Evolutionary conservation across 2,888 invertebrate species (phyloP).

Genomic region (Ectemnius cavifrons): DNA sequence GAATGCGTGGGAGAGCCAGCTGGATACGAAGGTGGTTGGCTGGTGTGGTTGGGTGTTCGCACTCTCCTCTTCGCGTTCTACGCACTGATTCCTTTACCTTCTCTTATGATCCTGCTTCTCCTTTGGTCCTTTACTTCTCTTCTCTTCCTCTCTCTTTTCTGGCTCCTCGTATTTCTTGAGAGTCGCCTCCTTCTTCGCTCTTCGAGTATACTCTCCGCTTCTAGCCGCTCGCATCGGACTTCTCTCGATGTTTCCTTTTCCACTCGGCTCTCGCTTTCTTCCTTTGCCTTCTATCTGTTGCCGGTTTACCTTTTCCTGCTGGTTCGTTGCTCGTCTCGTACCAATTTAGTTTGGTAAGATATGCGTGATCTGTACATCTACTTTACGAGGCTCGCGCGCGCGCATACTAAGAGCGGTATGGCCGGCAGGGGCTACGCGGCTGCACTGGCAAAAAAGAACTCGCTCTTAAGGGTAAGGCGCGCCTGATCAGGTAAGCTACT

Average conservation of each 20-base stretch:
- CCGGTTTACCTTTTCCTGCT: conserved; percentile 34
- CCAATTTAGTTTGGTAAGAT: conserved; percentile 65
- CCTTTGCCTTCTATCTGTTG: conserved; percentile 24
- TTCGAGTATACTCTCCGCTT: not conserved
- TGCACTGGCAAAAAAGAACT: conserved; percentile 43
- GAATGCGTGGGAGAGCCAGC: conserved; percentile 73
- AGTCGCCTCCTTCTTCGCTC: conserved; percentile 33
- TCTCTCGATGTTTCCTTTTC: not conserved
- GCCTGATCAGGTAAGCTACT: conserved; percentile 62
- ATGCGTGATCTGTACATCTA: conserved; percentile 64
- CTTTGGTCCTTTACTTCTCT: not conserved
- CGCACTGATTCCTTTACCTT: conserved; percentile 10
- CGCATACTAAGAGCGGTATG: conserved; percentile 54
- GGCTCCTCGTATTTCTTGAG: conserved; percentile 24
- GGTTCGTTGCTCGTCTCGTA: conserved; percentile 51
- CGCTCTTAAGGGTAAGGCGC: conserved; percentile 54
- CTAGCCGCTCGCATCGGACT: too few relatives aligned
- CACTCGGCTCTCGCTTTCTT: not conserved
- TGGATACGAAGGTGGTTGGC: conserved; percentile 63
- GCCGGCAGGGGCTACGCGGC: not conserved
- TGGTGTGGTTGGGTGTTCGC: conserved; percentile 67
- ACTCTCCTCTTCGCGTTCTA: conserved; percentile 54
- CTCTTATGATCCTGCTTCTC: not conserved
- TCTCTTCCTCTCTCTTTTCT: conserved; percentile 29
- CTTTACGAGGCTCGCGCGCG: conserved; percentile 59